Evolutionary conservation across 2,113 vertebrate species (phyloP).

Genomic region (Tichodroma muraria): DNA sequence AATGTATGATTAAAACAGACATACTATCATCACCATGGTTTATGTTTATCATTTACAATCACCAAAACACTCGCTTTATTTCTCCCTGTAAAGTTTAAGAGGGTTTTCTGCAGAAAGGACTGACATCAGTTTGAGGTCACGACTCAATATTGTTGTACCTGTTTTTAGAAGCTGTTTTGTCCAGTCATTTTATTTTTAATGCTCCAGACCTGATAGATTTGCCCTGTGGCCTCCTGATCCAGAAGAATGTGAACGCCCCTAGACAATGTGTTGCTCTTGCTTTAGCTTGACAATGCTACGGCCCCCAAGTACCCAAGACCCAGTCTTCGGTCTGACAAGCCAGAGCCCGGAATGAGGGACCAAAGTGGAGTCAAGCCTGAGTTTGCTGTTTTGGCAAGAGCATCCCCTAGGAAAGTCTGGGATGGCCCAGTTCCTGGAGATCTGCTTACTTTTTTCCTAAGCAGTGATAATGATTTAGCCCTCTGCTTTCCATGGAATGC

Average conservation of each 20-base stretch:
- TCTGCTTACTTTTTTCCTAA: neutral
- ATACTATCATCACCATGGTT: neutral
- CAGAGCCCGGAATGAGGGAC: neutral
- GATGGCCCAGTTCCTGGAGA: neutral
- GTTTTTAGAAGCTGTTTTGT: neutral
- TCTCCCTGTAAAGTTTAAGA: neutral
- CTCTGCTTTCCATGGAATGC: neutral
- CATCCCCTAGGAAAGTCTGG: neutral
- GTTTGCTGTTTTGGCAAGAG: neutral
- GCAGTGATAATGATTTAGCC: neutral
- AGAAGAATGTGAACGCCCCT: neutral
- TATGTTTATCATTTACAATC: neutral
- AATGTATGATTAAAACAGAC: neutral
- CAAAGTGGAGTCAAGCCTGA: neutral
- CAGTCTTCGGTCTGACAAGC: too few relatives aligned
- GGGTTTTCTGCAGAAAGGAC: neutral
- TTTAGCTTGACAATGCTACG: rapidly evolving
- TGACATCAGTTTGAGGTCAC: neutral
- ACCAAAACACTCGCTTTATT: neutral
- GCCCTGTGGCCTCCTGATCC: neutral
- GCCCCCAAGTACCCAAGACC: too few relatives aligned
- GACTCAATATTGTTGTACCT: neutral
- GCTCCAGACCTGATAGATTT: neutral
- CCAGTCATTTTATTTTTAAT: neutral
- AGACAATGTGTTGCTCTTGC: neutral